These are phyloP conservation scores for Istiophorus platypterus DNA, from an alignment of 2,113 vertebrate genomes.

Conservation along the genomic window DNA sequence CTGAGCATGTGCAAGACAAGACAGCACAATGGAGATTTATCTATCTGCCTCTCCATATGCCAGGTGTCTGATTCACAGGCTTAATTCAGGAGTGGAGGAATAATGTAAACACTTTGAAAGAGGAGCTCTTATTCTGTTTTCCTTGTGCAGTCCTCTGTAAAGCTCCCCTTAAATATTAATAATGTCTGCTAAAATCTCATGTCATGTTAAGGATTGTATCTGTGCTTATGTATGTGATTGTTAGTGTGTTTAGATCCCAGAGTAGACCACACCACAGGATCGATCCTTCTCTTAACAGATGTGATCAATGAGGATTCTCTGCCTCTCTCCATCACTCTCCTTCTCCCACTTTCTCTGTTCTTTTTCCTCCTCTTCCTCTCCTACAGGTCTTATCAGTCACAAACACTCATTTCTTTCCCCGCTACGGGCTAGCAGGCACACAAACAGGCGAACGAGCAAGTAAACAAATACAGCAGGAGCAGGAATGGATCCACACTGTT, in stretches of 20 bases:
- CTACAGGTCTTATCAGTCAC: constrained; percentile 70
- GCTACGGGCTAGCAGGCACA: constrained; percentile 45
- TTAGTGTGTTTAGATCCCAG: constrained; percentile 20
- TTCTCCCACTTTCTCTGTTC: constrained; percentile 38
- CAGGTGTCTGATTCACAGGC: constrained; percentile 62
- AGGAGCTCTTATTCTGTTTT: constrained; percentile 36
- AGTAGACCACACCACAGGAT: constrained; percentile 40
- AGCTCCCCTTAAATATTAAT: constrained; percentile 52
- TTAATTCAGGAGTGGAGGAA: constrained; percentile 44
- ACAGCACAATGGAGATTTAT: constrained; percentile 73
- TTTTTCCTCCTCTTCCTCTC: constrained; percentile 59
- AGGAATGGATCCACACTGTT: constrained; percentile 62
- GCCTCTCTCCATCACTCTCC: constrained; percentile 40
- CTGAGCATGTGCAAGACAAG: constrained; percentile 72
- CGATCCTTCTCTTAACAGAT: constrained; percentile 55
- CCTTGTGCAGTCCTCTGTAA: constrained; percentile 12
- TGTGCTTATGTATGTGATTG: neutral
- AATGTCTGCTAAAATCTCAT: constrained; percentile 23
- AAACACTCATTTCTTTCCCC: constrained; percentile 67
- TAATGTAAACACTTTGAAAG: constrained; percentile 54
- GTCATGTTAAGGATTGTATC: constrained; percentile 28
- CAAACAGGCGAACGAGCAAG: constrained; percentile 44
- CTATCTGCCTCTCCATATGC: constrained; percentile 61
- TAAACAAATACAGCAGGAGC: constrained; percentile 57
- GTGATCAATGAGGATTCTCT: constrained; percentile 70